Evolutionary conservation across 2,888 invertebrate species (phyloP), one percentile per base, ranked within the genome.

Genomic region (Physocephala rufipes): DNA sequence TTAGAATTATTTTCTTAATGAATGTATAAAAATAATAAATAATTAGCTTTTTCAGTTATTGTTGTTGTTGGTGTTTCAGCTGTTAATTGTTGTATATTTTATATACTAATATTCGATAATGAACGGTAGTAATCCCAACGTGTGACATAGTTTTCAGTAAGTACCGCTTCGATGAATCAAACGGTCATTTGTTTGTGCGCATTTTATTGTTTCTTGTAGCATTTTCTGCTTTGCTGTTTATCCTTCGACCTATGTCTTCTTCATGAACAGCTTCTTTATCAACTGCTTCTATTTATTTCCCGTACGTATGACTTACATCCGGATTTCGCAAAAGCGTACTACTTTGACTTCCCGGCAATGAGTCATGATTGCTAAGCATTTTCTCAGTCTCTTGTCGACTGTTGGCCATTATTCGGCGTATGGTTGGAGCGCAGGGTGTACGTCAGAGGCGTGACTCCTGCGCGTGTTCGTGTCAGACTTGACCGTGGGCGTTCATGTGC

Each of bases 401-500:
- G 75, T 85, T 86, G 75, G 86, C 86, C 86, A 86, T 86, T 75
- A 86, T 86, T 66, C 86, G 81, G 71, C 86, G 82, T 77, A 86
- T 86, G 71, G 85, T 86, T 74, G 86, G 86, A 73, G 86, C 86
- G 84, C 86, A 86, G 82, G 86, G 86, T 79, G 86, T 85, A 76
- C 86, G 86, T 86, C 86, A 86, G 78, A 86, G 86, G 74, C 86
- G 83, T 87, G 87, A 89, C 86, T 90, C 79, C 87, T 89, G 89
- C 87, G 89, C 89, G 79, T 85, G 86, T 83, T 88, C 87, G 87
- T 89, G 90, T 93, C 92, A 95, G 87, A 95, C 94, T 86, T 95
- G 94, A 78, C 94, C 94, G 86, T 94, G 94, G 24, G 91, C 93
- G 86, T 93, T 94, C 87, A 93, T 92, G 87, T 94, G 94, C 71